Evolutionary conservation across 2,113 vertebrate genomes (phyloP).

Genomic region (Hoplias malabaricus): DNA sequence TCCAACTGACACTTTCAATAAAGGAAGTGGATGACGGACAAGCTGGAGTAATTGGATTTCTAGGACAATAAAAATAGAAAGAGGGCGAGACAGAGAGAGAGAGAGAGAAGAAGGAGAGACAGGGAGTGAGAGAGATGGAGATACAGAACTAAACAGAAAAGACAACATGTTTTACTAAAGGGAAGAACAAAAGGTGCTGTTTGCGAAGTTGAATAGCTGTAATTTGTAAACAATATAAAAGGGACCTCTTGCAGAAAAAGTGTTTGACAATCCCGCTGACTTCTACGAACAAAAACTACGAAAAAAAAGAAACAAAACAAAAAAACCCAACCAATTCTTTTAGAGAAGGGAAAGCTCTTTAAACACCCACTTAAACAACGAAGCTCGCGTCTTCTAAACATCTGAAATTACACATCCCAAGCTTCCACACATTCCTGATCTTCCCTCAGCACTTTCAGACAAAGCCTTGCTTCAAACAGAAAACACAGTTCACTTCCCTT

Average conservation of each 20-base stretch:
- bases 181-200: constrained; percentile 44
- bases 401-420: neutral
- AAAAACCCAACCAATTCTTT: neutral
- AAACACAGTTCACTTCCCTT: constrained; percentile 4
- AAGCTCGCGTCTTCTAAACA: neutral
- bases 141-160: neutral
- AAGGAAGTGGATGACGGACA: constrained; percentile 55
- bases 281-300: constrained; percentile 3
- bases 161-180: constrained; percentile 25
- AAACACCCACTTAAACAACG: constrained; percentile 18
- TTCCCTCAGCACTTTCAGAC: neutral
- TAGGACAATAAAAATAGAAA: constrained; percentile 53
- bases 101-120: constrained; percentile 32
- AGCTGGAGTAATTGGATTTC: constrained; percentile 53
- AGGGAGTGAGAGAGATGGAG: neutral
- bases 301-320: neutral
- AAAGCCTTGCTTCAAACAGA: neutral
- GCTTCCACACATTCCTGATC: neutral
- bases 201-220: constrained; percentile 43
- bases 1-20: constrained; percentile 54
- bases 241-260: constrained; percentile 22
- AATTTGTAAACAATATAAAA: constrained; percentile 49
- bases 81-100: constrained; percentile 22
- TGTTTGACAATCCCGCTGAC: constrained; percentile 27
- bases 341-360: neutral